A percentile compares a stretch with the other conserved stretches of the same genome.
Conservation (phyloP, 2,113 vertebrate species). For the Ia io region DNA sequence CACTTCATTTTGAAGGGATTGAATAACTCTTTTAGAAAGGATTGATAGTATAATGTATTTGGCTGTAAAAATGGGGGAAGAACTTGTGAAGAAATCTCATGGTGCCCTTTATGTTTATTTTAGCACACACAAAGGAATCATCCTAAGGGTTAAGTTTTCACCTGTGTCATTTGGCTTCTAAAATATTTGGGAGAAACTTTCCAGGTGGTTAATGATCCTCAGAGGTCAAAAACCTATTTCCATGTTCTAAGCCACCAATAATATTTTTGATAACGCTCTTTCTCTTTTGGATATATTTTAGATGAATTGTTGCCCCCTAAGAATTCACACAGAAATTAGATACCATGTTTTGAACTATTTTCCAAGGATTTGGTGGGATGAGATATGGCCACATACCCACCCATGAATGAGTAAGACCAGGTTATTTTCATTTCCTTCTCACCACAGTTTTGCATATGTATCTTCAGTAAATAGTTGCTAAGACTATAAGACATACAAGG, state of each 20-base stretch:
- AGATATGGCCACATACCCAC: not conserved
- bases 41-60: not conserved
- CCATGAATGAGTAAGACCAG: not conserved
- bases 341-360: not conserved
- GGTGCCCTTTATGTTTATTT: not conserved
- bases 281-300: not conserved
- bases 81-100: not conserved
- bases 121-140: not conserved
- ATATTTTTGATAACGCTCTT: not conserved
- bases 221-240: not conserved
- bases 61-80: not conserved
- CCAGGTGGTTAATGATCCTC: not conserved
- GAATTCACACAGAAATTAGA: not conserved
- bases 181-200: constrained; percentile 9
- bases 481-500: not conserved
- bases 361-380: not conserved
- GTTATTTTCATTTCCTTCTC: not conserved
- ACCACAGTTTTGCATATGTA: not conserved
- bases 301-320: not conserved
- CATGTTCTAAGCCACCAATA: not conserved
- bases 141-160: not conserved
- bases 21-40: not conserved
- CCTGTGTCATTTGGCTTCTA: not conserved
- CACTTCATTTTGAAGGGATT: not conserved
- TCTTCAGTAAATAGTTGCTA: not conserved